Percentiles rank a stretch among this genome's conserved stretches.
Conservation (phyloP, 2,888 invertebrate species). For the Idaea aversata region DNA sequence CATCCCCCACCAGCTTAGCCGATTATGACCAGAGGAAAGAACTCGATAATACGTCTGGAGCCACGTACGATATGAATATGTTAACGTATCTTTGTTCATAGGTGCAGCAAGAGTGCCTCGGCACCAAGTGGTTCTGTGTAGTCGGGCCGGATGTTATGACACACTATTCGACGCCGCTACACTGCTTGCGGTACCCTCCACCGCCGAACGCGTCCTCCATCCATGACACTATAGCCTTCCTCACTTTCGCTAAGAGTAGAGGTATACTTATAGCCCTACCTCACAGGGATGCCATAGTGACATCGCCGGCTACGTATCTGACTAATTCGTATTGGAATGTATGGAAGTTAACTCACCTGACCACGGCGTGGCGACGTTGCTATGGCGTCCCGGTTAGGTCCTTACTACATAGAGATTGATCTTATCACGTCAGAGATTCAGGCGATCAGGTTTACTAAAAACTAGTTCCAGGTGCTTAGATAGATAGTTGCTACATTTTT, state of each 20-base stretch:
- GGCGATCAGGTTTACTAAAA: too few relatives aligned
- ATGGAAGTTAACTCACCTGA: too few relatives aligned
- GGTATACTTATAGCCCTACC: slow-evolving; percentile 31
- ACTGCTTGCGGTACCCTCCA: slow-evolving; percentile 82
- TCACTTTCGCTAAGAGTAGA: slow-evolving; percentile 41
- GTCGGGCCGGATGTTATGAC: slow-evolving; percentile 76
- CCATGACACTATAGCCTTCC: slow-evolving; percentile 32
- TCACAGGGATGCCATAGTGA: too few relatives aligned
- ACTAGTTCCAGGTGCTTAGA: too few relatives aligned
- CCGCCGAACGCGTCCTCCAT: slow-evolving; percentile 19
- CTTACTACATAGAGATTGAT: too few relatives aligned
- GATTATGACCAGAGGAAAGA: too few relatives aligned
- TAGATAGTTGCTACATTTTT: too few relatives aligned
- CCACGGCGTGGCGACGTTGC: too few relatives aligned
- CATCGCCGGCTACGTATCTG: too few relatives aligned
- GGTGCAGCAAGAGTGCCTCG: slow-evolving; percentile 60
- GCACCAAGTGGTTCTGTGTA: slow-evolving; percentile 83
- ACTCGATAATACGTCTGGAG: not conserved
- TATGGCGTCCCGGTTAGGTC: too few relatives aligned
- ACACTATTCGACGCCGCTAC: slow-evolving; percentile 87
- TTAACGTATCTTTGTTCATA: slow-evolving; percentile 50
- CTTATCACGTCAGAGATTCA: too few relatives aligned
- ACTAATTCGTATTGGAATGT: too few relatives aligned
- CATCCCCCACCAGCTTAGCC: not conserved
- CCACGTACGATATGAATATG: not conserved